Evolutionary conservation across 1,140 invertebrate species (phyloP), one percentile per base, ranked within the genome.

Genomic region (Ceratina japonica): DNA sequence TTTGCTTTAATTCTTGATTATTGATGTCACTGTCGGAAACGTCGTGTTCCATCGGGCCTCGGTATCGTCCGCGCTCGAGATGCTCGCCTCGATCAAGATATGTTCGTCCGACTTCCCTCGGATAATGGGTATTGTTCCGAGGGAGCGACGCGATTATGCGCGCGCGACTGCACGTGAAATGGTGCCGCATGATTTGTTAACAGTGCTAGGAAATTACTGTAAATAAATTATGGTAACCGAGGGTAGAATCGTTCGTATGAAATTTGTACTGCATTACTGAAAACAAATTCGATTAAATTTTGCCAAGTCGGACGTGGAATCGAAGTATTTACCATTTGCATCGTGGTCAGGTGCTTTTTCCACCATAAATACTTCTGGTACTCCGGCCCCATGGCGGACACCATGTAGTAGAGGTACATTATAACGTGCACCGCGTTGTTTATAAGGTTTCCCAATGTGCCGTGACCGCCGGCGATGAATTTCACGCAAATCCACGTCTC

Each of bases 401-500:
- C 93, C 95, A 98, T 96, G 91, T 98, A 98, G 91, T 98, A 98
- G 69, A 94, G 94, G 91, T 98, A 98, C 97, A 98, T 98, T 81
- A 98, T 94, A n/a, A 98, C 94, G 89, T 99, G 98, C 7, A 99
- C 97, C 54, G 98, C 94, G 89, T 98, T 98, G 93, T 99, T 99
- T 86, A 99, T 94, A 79, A 97, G 94, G 92, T 97, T 97, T 61
- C 96, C 98, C 92, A 98, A 97, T 7, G 97, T 98, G 76, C 97
- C 97, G 88, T 98, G 97, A 74, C 97, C 97, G 89, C 97, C 97
- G 87, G 97, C 96, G 63, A 98, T 95, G 92, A 98, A 99, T 91
- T 98, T 98, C 62, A 98, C 97, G 64, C 98, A 96, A 85, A 98
- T 95, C 98, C 98, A 99, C 63, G 98, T 98, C 88, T 97, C 97